Base-by-base conservation (phyloP, 2,888 invertebrate species). In the Strigamia crassipes region DNA sequence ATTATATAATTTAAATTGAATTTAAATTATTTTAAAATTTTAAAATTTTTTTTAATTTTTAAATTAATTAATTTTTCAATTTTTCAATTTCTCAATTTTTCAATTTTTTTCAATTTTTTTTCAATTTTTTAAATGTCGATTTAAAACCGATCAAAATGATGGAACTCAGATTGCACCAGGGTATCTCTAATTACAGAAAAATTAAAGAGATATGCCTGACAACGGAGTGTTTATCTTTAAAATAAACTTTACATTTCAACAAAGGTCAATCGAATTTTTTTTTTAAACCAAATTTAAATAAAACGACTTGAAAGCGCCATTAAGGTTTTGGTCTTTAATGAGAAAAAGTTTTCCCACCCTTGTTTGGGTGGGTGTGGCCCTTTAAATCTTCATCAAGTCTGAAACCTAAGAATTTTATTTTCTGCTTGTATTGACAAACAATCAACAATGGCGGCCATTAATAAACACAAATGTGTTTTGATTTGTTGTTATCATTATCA, bases 221-320 rank as follows among this genome's bases (percentile, higher is more conserved):
- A 73, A 73, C 23, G 73, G 73, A 31, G 73, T 73, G 73, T 73
- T 73, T 73, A 73, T 73, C 73, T 73, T 73, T 73, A 73, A 73
- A 73, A 73, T 73, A 31, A 73, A 73, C 23, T 73, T 73, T 73
- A 31, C 23, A 27, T 73, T 73, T 73, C 13, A 73, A 73, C 73
- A 73, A 73, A 13, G 27, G 27, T 73, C 31, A 31, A 73, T 31
- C 31, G 27, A 13, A 15, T 13, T 27, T 73, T 73, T 73, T 27
- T 31, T 73, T 27, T 27, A 2, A 2, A 27, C 27, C 27, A 15
- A 73, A 27, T 6, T 73, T 13, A 27, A 73, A 66, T 23, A 73
- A 73, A 73, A 73, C 18, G 23, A 66, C 21, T 66, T 21, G 61
- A 66, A 23, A 23, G 23, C 21, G 61, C 21, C 61, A 15, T 66